phyloP scores from a whole-genome alignment of 2,888 invertebrate genomes.

The Diploptera punctata region DNA sequence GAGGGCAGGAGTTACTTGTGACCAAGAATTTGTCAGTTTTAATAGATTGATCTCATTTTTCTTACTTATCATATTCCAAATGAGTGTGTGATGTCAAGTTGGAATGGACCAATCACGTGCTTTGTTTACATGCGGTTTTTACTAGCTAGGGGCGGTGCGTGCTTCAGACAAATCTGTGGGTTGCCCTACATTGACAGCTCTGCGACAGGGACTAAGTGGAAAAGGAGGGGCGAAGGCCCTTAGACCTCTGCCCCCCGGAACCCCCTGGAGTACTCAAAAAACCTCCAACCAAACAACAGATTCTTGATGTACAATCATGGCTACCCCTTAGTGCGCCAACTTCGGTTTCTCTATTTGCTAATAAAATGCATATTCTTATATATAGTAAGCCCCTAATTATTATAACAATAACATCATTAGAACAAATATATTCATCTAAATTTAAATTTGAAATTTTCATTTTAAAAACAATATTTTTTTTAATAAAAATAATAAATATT shows the following conservation, averaged over 20 bases:
- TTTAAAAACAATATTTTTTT: too few species aligned
- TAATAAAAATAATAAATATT: too few species aligned
- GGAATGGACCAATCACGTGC: constrained; percentile 33
- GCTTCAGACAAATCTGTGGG: constrained; percentile 49
- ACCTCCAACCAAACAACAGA: not conserved
- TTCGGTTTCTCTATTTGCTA: constrained; percentile 51
- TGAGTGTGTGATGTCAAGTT: constrained; percentile 30
- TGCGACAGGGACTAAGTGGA: constrained; percentile 57
- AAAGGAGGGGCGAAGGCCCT: constrained; percentile 55
- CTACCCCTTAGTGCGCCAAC: constrained; percentile 51
- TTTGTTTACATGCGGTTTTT: constrained; percentile 35
- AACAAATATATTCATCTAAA: too few species aligned
- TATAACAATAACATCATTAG: too few species aligned
- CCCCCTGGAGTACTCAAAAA: constrained; percentile 40
- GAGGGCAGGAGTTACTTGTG: constrained; percentile 35
- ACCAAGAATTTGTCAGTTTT: constrained; percentile 38
- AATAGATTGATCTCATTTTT: constrained; percentile 37
- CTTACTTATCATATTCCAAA: constrained; percentile 39
- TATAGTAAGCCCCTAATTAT: too few species aligned
- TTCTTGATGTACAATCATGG: constrained; percentile 49
- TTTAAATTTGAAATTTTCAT: too few species aligned
- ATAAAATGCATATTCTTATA: too few species aligned
- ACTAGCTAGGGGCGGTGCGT: constrained; percentile 47
- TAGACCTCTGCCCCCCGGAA: constrained; percentile 22
- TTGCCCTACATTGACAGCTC: constrained; percentile 55